Evolutionary conservation across 2,888 invertebrate species (phyloP).

Genomic region (Euplagia quadripunctaria): DNA sequence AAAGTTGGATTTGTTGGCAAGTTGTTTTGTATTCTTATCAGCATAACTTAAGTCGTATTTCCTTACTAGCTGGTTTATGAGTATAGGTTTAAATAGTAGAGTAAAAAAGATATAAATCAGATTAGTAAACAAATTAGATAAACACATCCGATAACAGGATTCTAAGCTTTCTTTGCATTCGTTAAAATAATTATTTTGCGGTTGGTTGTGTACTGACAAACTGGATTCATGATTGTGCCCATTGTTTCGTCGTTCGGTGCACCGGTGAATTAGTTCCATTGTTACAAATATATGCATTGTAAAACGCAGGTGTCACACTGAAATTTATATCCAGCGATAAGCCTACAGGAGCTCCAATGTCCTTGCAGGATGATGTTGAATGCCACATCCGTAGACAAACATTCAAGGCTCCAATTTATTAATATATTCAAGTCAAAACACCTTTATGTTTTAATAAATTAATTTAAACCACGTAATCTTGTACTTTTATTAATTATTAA

Average conservation of each 20-base stretch:
- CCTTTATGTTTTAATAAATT: not conserved
- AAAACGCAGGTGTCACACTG: slow-evolving; percentile 59
- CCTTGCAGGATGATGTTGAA: not conserved
- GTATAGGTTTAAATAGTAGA: not conserved
- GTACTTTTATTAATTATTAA: not conserved
- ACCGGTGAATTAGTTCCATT: slow-evolving; percentile 81
- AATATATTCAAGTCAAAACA: not conserved
- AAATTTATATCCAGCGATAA: slow-evolving; percentile 29
- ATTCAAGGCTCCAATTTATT: not conserved
- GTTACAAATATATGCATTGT: slow-evolving; percentile 79
- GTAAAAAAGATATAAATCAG: not conserved
- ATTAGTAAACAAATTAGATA: not conserved
- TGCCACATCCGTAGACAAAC: not conserved
- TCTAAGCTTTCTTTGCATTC: slow-evolving; percentile 65
- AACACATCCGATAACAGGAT: slow-evolving; percentile 16
- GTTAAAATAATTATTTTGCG: slow-evolving; percentile 72
- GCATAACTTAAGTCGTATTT: too few relatives aligned
- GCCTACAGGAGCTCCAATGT: not conserved
- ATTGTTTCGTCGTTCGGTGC: slow-evolving; percentile 74
- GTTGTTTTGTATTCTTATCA: too few relatives aligned
- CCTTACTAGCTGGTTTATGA: too few relatives aligned
- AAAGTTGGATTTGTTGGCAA: too few relatives aligned
- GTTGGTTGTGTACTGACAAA: slow-evolving; percentile 70
- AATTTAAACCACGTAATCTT: not conserved
- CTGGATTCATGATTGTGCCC: slow-evolving; percentile 79